phyloP scores from a whole-genome alignment of 2,888 invertebrate genomes.

The Cantharis flavilabris region DNA sequence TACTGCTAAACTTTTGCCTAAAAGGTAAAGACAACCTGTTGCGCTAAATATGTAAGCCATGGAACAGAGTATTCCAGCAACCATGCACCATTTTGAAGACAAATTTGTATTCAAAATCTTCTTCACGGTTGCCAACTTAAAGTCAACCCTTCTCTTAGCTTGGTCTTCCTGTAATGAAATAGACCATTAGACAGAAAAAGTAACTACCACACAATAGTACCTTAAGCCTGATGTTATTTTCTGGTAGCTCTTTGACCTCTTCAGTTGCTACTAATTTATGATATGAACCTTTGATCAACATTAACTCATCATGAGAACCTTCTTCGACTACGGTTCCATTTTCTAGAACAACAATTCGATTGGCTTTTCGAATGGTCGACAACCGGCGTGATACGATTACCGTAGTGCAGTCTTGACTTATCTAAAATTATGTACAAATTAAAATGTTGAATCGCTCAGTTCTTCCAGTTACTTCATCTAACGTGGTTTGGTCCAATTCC shows the following conservation, averaged over 20 bases:
- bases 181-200: background rate
- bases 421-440: slow-evolving; percentile 53
- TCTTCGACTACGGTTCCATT: slow-evolving; percentile 70
- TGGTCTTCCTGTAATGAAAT: background rate
- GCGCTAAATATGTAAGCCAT: background rate
- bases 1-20: background rate
- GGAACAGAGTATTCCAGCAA: background rate
- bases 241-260: background rate
- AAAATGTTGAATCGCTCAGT: slow-evolving; percentile 11
- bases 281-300: slow-evolving; percentile 69
- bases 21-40: background rate
- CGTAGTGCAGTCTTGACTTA: slow-evolving; percentile 74
- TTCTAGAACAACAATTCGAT: slow-evolving; percentile 73
- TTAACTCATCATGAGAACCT: slow-evolving; percentile 72
- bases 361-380: slow-evolving; percentile 73
- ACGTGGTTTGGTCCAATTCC: slow-evolving; percentile 82
- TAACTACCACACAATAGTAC: background rate
- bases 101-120: background rate
- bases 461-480: slow-evolving; percentile 64
- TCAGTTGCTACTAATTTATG: slow-evolving; percentile 54
- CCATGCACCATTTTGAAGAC: background rate
- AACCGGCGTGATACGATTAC: slow-evolving; percentile 79
- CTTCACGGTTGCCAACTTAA: background rate
- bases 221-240: background rate
- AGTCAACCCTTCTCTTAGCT: background rate